Evolutionary conservation across 2,888 invertebrate genomes (phyloP), one percentile per base, ranked within the genome.

Genomic region (Drosophila hawaiiensis): DNA sequence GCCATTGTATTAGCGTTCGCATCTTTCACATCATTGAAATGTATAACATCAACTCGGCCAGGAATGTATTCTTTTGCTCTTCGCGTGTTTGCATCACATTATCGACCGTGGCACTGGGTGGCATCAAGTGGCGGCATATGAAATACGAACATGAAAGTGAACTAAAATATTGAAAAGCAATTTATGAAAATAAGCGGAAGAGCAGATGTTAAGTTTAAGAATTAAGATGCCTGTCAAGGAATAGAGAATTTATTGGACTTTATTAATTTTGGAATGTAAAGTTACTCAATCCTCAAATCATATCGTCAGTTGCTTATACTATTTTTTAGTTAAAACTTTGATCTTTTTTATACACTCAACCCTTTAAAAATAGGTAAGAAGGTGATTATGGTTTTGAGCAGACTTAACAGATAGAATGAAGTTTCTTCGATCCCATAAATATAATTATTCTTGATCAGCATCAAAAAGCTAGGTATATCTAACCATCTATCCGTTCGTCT

Each of bases 21-120:
- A 65, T 59, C 52, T 14, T n/a, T n/a, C n/a, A 22, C 41, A 29
- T 62, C 61, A 70, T 67, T 65, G 67, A 56, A 78, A 77, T 75
- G 61, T 63, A 60, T 55, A 59, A 43, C 47, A 25, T 7, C 47
- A 25, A 9, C 39, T 19, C 35, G 35, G 33, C 28, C 28, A 37
- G 16, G n/a, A 50, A 50, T 28, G 35, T 12, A 35, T 16, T 5
- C 19, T 12, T 12, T 37, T 28, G 19, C 25, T 19, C 12, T 28
- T 28, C 6, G 19, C 28, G 2, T 37, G n/a, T 52, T 39, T 10
- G 31, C 54, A 22, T 31, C 16, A 31, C 16, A 43, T 12, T 29
- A 37, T 37, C 19, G 41, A 33, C 55, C 33, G 5, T 28, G 47
- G 10, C 14, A 0, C 4, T 16, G 28, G 12, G 29, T n/a, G 22